Base-by-base conservation (phyloP, 2,888 invertebrate genomes). In the Spicauda simplicius region DNA sequence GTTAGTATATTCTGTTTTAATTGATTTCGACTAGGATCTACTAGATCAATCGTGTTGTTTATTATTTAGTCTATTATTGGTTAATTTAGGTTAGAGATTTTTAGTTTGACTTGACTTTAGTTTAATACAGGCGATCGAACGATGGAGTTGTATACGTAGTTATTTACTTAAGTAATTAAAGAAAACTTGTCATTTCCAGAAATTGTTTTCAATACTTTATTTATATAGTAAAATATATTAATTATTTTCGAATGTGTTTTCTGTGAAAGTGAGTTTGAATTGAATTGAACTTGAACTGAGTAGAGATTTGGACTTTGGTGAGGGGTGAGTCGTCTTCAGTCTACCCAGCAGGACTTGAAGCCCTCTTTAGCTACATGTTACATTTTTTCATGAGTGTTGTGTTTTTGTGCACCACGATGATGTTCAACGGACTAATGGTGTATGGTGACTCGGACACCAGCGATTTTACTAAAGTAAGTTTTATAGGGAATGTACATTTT, bases 391-490 rank as follows among this genome's bases (percentile, higher is more conserved):
- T 60, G 62, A 48, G 19, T 54, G 57, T 53, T 41, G 48, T 52
- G 25, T 70, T 62, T 64, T 70, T 69, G 71, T 73, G 61, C 69
- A 54, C 50, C 54, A 72, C 18, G 45, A 91, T 92, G 91, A 91
- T 92, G 91, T 91, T 92, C 73, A 91, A 91, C 72, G 91, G 92
- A 0, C 74, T 91, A 8, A 55, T 88, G 66, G 85, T 87, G 83
- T 87, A 83, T 68, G 87, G 82, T 10, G 92, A 92, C 72, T 91
- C 91, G 12, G 92, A 92, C 62, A 80, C 78, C n/a, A 91, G 91
- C 74, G 91, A 90, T 76, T 83, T 84, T 72, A 81, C 85, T 50
- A 92, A 89, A 82, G 92, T 91, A 74, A 84, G 88, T 79, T 63
- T 58, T n/a, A 19, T 37, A n/a, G n/a, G 16, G 16, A 2, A 2